Evolutionary conservation across 2,797 vertebrate species (phyloP).

Genomic region (Gymnothorax javanicus): DNA sequence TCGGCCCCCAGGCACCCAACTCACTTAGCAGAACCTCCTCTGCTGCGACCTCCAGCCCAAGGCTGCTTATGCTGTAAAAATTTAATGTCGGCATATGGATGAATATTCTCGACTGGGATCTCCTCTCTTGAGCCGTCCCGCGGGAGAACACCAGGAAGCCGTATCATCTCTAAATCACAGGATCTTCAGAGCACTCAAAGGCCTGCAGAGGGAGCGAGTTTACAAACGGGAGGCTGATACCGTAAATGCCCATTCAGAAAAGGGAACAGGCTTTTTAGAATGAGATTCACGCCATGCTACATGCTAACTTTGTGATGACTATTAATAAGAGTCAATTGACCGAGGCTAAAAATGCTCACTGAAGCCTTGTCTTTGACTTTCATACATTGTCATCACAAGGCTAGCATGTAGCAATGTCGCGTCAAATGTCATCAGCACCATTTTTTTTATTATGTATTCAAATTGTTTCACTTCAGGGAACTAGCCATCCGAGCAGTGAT

Average conservation of each 20-base stretch:
- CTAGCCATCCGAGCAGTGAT: constrained; percentile 31
- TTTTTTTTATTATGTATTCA: constrained; percentile 15
- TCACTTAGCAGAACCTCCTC: constrained; percentile 86
- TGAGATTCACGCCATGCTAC: not conserved
- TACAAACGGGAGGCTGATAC: constrained; percentile 47
- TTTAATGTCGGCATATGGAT: constrained; percentile 91
- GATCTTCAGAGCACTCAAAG: constrained; percentile 69
- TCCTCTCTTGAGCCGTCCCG: constrained; percentile 86
- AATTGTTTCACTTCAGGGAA: constrained; percentile 35
- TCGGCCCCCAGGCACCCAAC: constrained; percentile 69
- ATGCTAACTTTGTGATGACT: no score
- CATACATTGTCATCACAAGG: no score
- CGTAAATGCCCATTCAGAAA: not conserved
- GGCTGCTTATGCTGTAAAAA: constrained; percentile 85
- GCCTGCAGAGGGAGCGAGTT: constrained; percentile 70
- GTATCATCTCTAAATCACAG: constrained; percentile 89
- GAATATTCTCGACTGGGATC: constrained; percentile 92
- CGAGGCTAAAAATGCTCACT: no score
- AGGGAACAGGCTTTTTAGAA: constrained; percentile 6
- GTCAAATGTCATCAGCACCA: not conserved
- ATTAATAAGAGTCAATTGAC: no score
- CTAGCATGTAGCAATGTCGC: no score
- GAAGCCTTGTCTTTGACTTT: no score
- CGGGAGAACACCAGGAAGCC: constrained; percentile 88
- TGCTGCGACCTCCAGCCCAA: constrained; percentile 86